Evolutionary conservation across 2,888 invertebrate genomes (phyloP).

Genomic region (Griposia aprilina): DNA sequence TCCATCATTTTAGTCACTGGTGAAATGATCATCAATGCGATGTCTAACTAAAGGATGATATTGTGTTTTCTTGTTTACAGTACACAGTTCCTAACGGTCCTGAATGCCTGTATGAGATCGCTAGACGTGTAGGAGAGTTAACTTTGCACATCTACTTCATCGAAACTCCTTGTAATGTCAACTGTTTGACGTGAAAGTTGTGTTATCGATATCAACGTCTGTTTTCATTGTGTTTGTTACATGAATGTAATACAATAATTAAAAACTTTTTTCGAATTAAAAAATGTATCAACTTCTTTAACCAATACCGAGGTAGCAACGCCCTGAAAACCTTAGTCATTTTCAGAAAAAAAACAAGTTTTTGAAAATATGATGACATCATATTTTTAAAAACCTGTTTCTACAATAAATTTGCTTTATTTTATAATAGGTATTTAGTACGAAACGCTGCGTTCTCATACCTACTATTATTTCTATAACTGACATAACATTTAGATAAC

Average conservation of each 20-base stretch:
- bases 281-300: neutral
- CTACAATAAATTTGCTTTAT: too few species aligned
- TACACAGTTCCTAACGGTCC: constrained; percentile 24
- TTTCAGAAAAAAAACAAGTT: neutral
- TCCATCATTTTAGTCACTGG: neutral
- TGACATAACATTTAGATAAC: neutral
- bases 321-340: neutral
- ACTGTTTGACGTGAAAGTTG: neutral
- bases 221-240: neutral
- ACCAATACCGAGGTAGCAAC: neutral
- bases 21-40: neutral
- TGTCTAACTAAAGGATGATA: neutral
- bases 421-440: too few species aligned
- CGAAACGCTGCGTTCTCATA: neutral
- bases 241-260: neutral
- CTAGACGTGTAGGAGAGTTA: neutral
- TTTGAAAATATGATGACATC: neutral
- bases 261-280: neutral
- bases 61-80: constrained; percentile 15
- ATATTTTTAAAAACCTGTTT: too few species aligned
- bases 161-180: constrained; percentile 10
- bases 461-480: neutral
- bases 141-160: constrained; percentile 33
- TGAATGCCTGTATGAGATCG: constrained; percentile 31
- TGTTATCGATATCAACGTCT: neutral